Evolutionary conservation across 2,797 vertebrate species (phyloP).

Genomic region (Melanogrammus aeglefinus): DNA sequence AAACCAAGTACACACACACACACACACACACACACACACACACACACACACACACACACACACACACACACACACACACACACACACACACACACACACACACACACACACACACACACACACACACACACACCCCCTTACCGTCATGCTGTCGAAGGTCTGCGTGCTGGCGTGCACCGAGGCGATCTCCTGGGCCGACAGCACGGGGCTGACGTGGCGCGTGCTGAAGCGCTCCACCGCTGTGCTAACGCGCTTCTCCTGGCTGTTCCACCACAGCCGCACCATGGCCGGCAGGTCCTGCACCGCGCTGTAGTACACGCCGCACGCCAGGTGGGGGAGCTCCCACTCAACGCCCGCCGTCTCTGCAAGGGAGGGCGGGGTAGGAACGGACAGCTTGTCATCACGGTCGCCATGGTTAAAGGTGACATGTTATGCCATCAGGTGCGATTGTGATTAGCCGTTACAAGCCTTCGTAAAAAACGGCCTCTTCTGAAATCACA

Average conservation of each 20-base stretch:
- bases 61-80: constrained; percentile 25
- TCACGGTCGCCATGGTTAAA: not conserved
- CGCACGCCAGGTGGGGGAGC: constrained; percentile 91
- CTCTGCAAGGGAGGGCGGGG: constrained; percentile 58
- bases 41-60: constrained; percentile 25
- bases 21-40: constrained; percentile 17
- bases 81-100: constrained; percentile 22
- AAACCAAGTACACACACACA: constrained; percentile 3
- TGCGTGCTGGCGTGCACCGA: constrained; percentile 91
- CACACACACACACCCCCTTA: constrained; percentile 69
- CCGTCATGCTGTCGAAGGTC: constrained; percentile 93
- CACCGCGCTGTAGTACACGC: constrained; percentile 88
- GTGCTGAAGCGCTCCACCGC: constrained; percentile 93
- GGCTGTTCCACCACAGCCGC: constrained; percentile 96
- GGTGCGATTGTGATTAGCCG: no score
- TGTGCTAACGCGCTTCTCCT: constrained; percentile 91
- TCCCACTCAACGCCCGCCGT: constrained; percentile 75
- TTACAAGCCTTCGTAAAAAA: no score
- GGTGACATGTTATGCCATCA: no score
- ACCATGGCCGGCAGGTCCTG: constrained; percentile 97
- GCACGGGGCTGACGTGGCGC: constrained; percentile 87
- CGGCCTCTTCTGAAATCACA: no score
- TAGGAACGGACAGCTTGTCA: not conserved
- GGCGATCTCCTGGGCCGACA: constrained; percentile 92
- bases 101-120: constrained; percentile 24